Conservation (phyloP, 2,888 invertebrate species). For the Aspidapion aeneum region DNA sequence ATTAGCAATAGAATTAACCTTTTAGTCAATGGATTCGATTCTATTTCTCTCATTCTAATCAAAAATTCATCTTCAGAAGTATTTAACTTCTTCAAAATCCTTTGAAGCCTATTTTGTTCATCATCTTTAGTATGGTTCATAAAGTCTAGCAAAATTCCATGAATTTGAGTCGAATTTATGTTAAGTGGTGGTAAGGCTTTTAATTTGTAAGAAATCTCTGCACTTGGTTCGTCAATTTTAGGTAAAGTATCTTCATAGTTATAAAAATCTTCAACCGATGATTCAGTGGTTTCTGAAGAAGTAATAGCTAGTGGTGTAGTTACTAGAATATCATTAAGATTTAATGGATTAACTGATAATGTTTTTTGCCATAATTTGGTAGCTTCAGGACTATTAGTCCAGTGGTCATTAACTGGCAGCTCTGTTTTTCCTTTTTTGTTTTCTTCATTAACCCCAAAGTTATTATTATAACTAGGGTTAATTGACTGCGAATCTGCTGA, state of each 20-base stretch:
- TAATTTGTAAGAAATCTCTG: slow-evolving; percentile 45
- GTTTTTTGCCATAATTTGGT: slow-evolving; percentile 65
- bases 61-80: slow-evolving; percentile 71
- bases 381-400: slow-evolving; percentile 47
- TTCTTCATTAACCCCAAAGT: slow-evolving; percentile 47
- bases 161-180: slow-evolving; percentile 41
- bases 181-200: slow-evolving; percentile 45
- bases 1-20: slow-evolving; percentile 71
- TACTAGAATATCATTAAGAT: slow-evolving; percentile 60
- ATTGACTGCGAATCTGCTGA: slow-evolving; percentile 69
- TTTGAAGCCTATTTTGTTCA: slow-evolving; percentile 67
- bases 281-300: slow-evolving; percentile 26
- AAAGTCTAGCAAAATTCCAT: slow-evolving; percentile 45
- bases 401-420: slow-evolving; percentile 41
- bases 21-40: slow-evolving; percentile 70
- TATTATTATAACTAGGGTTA: slow-evolving; percentile 55
- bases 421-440: slow-evolving; percentile 25
- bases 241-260: slow-evolving; percentile 14
- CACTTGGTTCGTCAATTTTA: slow-evolving; percentile 19
- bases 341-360: slow-evolving; percentile 65
- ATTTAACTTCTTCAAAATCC: slow-evolving; percentile 73
- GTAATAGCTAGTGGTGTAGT: slow-evolving; percentile 31
- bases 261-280: slow-evolving; percentile 22
- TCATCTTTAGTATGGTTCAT: slow-evolving; percentile 61
- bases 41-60: slow-evolving; percentile 79